These are phyloP conservation scores for Dipodomys ordii DNA, from an alignment of 2,113 vertebrate genomes.

Conservation along the genomic window DNA sequence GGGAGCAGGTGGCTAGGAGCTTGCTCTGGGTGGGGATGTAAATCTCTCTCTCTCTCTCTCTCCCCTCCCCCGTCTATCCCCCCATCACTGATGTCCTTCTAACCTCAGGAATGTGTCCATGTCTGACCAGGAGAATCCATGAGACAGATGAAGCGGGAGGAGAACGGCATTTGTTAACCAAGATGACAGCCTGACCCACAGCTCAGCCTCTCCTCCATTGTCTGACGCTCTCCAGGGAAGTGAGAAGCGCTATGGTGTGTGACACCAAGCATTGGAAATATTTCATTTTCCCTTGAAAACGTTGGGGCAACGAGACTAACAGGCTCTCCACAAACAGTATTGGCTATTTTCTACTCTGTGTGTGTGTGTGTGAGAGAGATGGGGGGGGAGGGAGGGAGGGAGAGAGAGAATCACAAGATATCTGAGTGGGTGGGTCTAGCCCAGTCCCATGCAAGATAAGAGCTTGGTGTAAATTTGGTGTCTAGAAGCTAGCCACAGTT, in stretches of 20 bases:
- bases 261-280: not conserved
- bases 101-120: not conserved
- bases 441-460: not conserved
- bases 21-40: slow-evolving; percentile 32
- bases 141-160: not conserved
- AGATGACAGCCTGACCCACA: not conserved
- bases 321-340: not conserved
- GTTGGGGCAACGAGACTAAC: not conserved
- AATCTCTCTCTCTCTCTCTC: slow-evolving; percentile 47
- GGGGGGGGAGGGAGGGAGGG: too few species aligned
- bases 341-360: not conserved
- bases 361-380: too few species aligned
- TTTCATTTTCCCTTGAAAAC: slow-evolving; percentile 17
- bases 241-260: fast-evolving
- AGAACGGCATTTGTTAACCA: not conserved
- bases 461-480: not conserved
- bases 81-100: slow-evolving; percentile 34
- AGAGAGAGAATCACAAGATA: not conserved
- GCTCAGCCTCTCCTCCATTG: not conserved
- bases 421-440: fast-evolving
- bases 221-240: not conserved
- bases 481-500: not conserved
- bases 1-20: slow-evolving; percentile 78
- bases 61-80: not conserved
- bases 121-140: not conserved